Evolutionary conservation across 1,140 invertebrate species (phyloP), one percentile per base, ranked within the genome.

Genomic region (Cheumatopsyche charites): DNA sequence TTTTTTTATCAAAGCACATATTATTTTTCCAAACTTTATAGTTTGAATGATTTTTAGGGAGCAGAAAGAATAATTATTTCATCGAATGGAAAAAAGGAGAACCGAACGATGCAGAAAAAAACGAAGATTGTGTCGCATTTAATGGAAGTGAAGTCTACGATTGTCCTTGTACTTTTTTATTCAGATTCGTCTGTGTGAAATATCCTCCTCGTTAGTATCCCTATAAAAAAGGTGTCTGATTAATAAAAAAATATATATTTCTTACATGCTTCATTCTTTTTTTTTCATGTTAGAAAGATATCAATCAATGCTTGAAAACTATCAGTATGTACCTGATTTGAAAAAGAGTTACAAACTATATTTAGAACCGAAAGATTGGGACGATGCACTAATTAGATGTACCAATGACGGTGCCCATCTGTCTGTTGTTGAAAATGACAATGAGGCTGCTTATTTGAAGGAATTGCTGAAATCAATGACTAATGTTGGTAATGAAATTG

Each of bases 121-220:
- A 55, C 13, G 73, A 75, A 72, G 23, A 75, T 52, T 75, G 73
- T 43, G 63, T 63, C 1, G 15, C 25, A 2, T 29, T 75, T 26
- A 21, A 23, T 15, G 13, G 41, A 29, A 29, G 15, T 41, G 52
- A 52, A 21, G n/a, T n/a, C 12, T 70, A 73, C 58, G 72, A 73
- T 42, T 12, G 49, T n/a, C 7, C 25, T 42, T 73, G 72, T 68
- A 13, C 43, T 19, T n/a, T 15, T 4, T 17, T 3, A 17, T 42
- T n/a, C 13, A 43, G n/a, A 17, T 65, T 65, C 13, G 23, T 65
- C 13, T 65, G 62, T 29, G 12, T 29, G 29, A 62, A 41, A 62
- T 6, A 62, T 15, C 11, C 17, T 52, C 9, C n/a, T n/a, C n/a
- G n/a, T n/a, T n/a, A n/a, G n/a, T n/a, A n/a, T n/a, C n/a, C n/a